A percentile compares a stretch with the other conserved stretches of the same genome.
These are phyloP conservation scores for Turritopsis rubra DNA, from an alignment of 30 jellyfish, hydroid and myxozoan species.

Conservation along the genomic window DNA sequence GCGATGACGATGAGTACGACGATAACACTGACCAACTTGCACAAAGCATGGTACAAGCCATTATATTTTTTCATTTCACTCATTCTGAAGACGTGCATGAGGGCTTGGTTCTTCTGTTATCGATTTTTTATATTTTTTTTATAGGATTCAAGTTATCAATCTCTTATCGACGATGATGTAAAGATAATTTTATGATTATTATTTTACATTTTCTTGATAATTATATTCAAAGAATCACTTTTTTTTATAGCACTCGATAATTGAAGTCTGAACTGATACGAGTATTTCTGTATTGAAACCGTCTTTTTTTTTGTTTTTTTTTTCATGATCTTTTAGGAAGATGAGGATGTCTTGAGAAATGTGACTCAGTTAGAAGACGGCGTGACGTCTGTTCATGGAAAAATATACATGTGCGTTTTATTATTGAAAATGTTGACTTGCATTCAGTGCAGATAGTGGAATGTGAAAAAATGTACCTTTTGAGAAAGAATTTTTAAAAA, in stretches of 20 bases:
- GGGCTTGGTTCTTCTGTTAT: too few species aligned
- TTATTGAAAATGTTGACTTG: too few species aligned
- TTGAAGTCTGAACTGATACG: too few species aligned
- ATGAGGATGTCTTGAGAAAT: slow-evolving; percentile 68
- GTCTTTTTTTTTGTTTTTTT: background rate
- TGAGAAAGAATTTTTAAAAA: too few species aligned
- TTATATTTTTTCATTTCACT: too few species aligned
- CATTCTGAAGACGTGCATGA: background rate
- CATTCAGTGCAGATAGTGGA: too few species aligned
- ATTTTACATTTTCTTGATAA: background rate
- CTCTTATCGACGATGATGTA: slow-evolving; percentile 70
- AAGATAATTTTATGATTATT: background rate
- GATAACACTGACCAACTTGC: slow-evolving; percentile 56
- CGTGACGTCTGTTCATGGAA: slow-evolving; percentile 93
- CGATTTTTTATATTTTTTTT: background rate
- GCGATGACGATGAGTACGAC: slow-evolving; percentile 58
- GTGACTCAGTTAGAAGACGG: slow-evolving; percentile 94
- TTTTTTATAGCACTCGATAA: background rate
- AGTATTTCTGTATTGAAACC: background rate
- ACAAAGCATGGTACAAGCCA: slow-evolving; percentile 54
- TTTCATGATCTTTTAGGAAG: slow-evolving; percentile 39
- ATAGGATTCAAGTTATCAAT: slow-evolving; percentile 62
- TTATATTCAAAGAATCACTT: background rate
- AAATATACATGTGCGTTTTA: slow-evolving; percentile 71
- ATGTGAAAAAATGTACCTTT: too few species aligned